These are phyloP conservation scores for Scytalopus superciliaris DNA, from an alignment of 2,113 vertebrate genomes.

Conservation along the genomic window DNA sequence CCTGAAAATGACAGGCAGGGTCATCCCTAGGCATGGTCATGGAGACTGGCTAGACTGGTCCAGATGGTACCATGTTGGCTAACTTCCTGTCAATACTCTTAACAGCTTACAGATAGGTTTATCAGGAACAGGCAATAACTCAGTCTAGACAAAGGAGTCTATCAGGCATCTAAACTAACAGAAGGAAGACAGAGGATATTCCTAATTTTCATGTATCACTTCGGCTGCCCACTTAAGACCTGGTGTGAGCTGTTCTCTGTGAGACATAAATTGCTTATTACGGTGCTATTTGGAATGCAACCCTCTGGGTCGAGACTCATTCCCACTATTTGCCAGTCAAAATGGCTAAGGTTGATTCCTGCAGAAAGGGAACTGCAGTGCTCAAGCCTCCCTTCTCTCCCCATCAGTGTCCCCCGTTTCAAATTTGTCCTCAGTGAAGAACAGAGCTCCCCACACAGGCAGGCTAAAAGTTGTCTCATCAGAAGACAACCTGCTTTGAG, in stretches of 20 bases:
- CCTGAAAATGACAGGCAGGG: background rate
- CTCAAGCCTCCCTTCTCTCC: background rate
- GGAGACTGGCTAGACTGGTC: conserved; percentile 52
- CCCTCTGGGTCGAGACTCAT: background rate
- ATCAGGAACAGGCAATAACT: conserved; percentile 30
- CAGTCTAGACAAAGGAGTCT: conserved; percentile 62
- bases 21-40: background rate
- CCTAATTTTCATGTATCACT: background rate
- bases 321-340: background rate
- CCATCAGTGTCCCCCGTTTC: background rate
- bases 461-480: background rate
- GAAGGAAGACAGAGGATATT: conserved; percentile 58
- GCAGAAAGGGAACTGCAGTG: background rate
- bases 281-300: background rate
- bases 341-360: background rate
- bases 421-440: background rate
- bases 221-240: conserved; percentile 6
- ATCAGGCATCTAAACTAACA: conserved; percentile 47
- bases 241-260: background rate
- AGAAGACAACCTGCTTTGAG: background rate
- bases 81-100: conserved; percentile 70
- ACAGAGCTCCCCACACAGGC: background rate
- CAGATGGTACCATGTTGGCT: conserved; percentile 56
- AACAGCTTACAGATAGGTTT: conserved; percentile 66
- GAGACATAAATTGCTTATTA: conserved; percentile 11